Evolutionary conservation across 2,888 invertebrate genomes (phyloP), one percentile per base, ranked within the genome.

Genomic region (Matsumyia berberina): DNA sequence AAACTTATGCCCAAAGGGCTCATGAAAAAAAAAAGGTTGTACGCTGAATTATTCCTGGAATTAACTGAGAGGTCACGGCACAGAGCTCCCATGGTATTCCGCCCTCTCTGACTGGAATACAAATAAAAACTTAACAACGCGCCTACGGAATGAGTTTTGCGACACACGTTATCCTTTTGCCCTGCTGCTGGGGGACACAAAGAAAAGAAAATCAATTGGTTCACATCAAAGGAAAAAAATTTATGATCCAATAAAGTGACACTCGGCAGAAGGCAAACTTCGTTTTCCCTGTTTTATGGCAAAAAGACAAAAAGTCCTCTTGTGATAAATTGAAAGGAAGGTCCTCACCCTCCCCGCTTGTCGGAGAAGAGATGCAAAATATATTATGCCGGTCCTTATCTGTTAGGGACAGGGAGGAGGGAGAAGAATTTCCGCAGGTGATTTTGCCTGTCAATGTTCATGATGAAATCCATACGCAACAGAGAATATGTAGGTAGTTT

Each of bases 201-300:
- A 24, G 9, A 55, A 39, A 44, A 44, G 31, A 69, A 57, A 57
- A 55, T 51, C 60, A 73, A 73, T 73, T 64, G 62, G 55, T 73
- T 73, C 73, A 53, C 62, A 44, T 64, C 64, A 73, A 64, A 55
- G 62, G 35, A 55, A 33, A 55, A 33, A 42, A 73, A 73, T 73
- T 73, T 73, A 73, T 55, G 73, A 64, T 53, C 44, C 73, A 73
- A 73, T 73, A 73, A 64, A 53, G 11, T 24, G 44, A 46, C 73
- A 64, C 49, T 35, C 46, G 60, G 53, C 35, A 39, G 19, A 46
- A 31, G 53, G 64, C n/a, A 44, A 73, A 44, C 24, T 60, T 60
- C 31, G 31, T 37, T 72, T 29, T 42, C 24, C 24, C 33, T 33
- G 62, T 42, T 62, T 62, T 35, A 46, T 35, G 46, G 46, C 46